A percentile compares a stretch with the other conserved stretches of the same genome.
These are phyloP conservation scores for Chrysolina oricalcia DNA, from an alignment of 2,888 invertebrate species.

Conservation along the genomic window DNA sequence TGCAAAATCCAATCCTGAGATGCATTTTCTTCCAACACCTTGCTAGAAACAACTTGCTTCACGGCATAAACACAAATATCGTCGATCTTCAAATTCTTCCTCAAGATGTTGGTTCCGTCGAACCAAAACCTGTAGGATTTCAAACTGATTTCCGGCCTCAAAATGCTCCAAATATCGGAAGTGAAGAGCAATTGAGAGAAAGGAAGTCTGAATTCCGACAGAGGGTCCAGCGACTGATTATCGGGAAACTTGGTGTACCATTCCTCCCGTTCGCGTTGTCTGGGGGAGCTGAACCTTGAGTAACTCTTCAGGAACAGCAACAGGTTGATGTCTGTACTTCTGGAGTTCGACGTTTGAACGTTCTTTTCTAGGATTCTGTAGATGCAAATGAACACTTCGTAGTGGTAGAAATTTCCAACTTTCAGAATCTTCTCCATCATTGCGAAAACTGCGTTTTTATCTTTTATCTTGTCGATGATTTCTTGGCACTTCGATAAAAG, in stretches of 20 bases:
- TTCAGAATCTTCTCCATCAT: constrained; percentile 62
- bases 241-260: constrained; percentile 70
- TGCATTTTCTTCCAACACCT: constrained; percentile 47
- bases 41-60: constrained; percentile 67
- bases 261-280: constrained; percentile 70
- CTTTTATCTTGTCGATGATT: constrained; percentile 64
- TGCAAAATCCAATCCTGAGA: constrained; percentile 64
- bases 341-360: constrained; percentile 32
- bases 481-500: constrained; percentile 65
- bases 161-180: constrained; percentile 70
- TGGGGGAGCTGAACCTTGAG: constrained; percentile 68
- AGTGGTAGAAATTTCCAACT: constrained; percentile 72
- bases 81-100: constrained; percentile 67
- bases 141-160: constrained; percentile 56
- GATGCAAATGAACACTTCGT: constrained; percentile 73
- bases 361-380: constrained; percentile 64
- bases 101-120: constrained; percentile 66
- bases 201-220: constrained; percentile 74
- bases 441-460: constrained; percentile 62
- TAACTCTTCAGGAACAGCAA: constrained; percentile 67
- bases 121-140: constrained; percentile 70
- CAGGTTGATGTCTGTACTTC: constrained; percentile 48
- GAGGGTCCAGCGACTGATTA: constrained; percentile 68
- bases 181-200: constrained; percentile 67
- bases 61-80: constrained; percentile 73